Evolutionary conservation across 1,140 invertebrate genomes (phyloP).

Genomic region (Leptinotarsa defecta): DNA sequence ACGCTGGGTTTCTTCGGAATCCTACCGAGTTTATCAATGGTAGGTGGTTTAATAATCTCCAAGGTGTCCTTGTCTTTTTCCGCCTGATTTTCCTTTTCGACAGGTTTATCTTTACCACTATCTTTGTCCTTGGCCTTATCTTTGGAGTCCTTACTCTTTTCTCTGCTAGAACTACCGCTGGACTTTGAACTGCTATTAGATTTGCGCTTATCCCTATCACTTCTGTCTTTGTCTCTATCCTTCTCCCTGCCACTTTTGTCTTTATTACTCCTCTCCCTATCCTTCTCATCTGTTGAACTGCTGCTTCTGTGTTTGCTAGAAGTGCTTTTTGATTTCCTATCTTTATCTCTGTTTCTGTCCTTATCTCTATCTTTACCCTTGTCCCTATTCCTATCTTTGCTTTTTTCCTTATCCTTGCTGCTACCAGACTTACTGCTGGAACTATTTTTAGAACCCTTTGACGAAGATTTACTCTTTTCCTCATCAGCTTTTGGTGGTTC

Average conservation of each 20-base stretch:
- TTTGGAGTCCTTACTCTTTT: slow-evolving; percentile 38
- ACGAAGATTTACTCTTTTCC: slow-evolving; percentile 51
- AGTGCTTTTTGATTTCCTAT: neutral
- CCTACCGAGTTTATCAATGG: slow-evolving; percentile 72
- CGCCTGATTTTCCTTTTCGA: slow-evolving; percentile 57
- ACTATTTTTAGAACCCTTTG: slow-evolving; percentile 45
- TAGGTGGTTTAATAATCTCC: slow-evolving; percentile 68
- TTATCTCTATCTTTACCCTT: slow-evolving; percentile 49
- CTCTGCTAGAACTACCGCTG: slow-evolving; percentile 52
- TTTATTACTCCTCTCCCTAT: slow-evolving; percentile 44
- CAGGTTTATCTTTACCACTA: slow-evolving; percentile 58
- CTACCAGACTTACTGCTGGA: slow-evolving; percentile 40
- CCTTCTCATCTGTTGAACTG: slow-evolving; percentile 32
- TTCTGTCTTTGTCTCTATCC: slow-evolving; percentile 45
- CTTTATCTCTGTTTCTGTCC: slow-evolving; percentile 45
- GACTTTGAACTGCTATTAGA: slow-evolving; percentile 51
- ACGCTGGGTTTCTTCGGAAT: slow-evolving; percentile 69
- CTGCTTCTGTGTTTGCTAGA: slow-evolving; percentile 38
- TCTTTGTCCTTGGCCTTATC: slow-evolving; percentile 56
- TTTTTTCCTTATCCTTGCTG: slow-evolving; percentile 19
- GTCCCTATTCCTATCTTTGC: slow-evolving; percentile 47
- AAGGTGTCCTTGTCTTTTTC: slow-evolving; percentile 72
- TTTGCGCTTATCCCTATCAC: slow-evolving; percentile 49
- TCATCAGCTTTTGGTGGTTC: slow-evolving; percentile 36
- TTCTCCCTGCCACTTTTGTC: slow-evolving; percentile 53